Base-by-base conservation (phyloP, 2,888 invertebrate species). In the Dioctria linearis region DNA sequence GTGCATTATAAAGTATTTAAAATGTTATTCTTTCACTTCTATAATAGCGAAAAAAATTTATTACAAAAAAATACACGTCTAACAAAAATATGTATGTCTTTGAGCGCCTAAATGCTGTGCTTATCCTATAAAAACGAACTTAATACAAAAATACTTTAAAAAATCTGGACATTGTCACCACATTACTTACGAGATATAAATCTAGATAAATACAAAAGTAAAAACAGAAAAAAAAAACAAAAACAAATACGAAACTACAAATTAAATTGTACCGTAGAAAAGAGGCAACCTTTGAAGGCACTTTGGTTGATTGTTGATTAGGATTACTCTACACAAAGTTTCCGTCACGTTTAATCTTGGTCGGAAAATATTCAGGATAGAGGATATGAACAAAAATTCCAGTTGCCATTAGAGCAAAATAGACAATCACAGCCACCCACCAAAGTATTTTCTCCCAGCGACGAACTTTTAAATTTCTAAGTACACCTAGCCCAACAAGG, bases 401-500 rank as follows among this genome's bases (percentile, higher is more conserved):
- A 4, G 91, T 92, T 11, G 92, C 88, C 93, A 96, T 95, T 0
- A 96, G 90, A 0, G 91, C 88, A 80, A 92, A 90, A 85, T 94
- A 96, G 0, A 93, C 86, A 0, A 94, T 89, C 9, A 97, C 91
- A 37, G 95, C 94, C 83, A 93, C 91, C 95, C 95, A 96, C 94
- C 95, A 95, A 0, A 96, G 86, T 0, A 93, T 91, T 83, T 92
- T 93, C 89, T 96, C 96, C 95, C 96, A 96, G 80, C 92, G 92
- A 76, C 93, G 91, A 82, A 94, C 93, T 86, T 94, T 93, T 5
- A 97, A 90, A 89, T 97, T 97, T 39, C 95, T 91, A n/a, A 97
- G 90, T 0, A 95, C 93, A 8, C 96, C 94, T 82, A 96, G 94
- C 25, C 96, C 96, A 51, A 96, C 94, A 25, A 96, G 90, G 4